phyloP scores from a whole-genome alignment of 2,113 vertebrate species.

The Phoenicopterus ruber region DNA sequence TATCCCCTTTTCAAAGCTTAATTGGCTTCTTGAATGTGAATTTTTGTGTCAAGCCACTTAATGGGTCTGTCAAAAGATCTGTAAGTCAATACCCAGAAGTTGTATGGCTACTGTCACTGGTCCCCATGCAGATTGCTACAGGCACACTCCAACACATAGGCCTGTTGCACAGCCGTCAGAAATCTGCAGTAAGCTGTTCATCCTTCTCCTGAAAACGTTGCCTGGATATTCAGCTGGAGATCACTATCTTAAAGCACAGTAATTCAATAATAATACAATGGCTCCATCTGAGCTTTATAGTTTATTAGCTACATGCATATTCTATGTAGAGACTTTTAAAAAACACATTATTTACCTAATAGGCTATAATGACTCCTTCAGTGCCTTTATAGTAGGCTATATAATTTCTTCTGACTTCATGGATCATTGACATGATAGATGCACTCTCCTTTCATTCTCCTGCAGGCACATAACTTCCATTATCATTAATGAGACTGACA shows the following conservation, averaged over 20 bases:
- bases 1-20: neutral
- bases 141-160: fast-evolving
- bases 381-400: neutral
- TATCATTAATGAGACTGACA: slow-evolving; percentile 53
- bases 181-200: neutral
- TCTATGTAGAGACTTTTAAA: slow-evolving; percentile 25
- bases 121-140: neutral
- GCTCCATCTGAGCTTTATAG: neutral
- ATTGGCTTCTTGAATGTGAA: neutral
- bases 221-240: neutral
- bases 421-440: slow-evolving; percentile 64
- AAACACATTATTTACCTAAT: slow-evolving; percentile 62
- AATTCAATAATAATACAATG: neutral
- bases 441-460: slow-evolving; percentile 18
- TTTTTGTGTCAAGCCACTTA: neutral
- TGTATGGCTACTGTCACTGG: neutral
- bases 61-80: neutral
- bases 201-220: neutral
- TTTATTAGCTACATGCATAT: slow-evolving; percentile 23
- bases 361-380: slow-evolving; percentile 52
- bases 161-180: neutral
- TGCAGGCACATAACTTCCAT: slow-evolving; percentile 58
- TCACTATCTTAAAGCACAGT: neutral
- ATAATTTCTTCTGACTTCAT: slow-evolving; percentile 63
- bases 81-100: neutral